Base-by-base conservation (phyloP, 2,888 invertebrate species). In the Drosophila trichaetosa region DNA sequence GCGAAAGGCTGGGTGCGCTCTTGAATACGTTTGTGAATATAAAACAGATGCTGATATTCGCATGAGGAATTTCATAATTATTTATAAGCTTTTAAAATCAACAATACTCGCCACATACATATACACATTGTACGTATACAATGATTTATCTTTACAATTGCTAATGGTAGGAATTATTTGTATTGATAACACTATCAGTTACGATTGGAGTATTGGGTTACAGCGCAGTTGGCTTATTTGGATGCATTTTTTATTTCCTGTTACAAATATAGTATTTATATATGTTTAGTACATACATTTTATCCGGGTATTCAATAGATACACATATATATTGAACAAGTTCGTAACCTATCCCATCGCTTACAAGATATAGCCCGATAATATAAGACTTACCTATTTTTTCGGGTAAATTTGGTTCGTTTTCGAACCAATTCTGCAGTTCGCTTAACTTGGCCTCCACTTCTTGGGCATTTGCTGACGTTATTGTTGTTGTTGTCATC, bases 391-490 rank as follows among this genome's bases (percentile, higher is more conserved):
- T 81, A 91, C 91, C 85, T 33, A 91, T 87, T 64, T 90, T 84
- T 57, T 83, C 75, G 4, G 91, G 91, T 54, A 91, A 72, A 68
- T 83, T 89, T 27, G 86, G 75, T 65, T 91, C 87, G 49, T 63
- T 69, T 57, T 83, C 80, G 57, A 92, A 91, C 91, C 91, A 91
- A 54, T 62, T 54, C 11, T 73, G 60, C 34, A 91, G 52, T 69
- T 87, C 82, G 18, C 72, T 57, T 13, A 90, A 57, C 79, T 81
- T 82, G 21, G 51, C 66, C 11, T 83, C 73, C 24, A 77, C 29
- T n/a, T 79, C 64, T 36, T 49, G 59, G 18, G n/a, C 65, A 52
- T 40, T 53, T 42, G 38, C 48, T 27, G 42, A 18, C 16, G 52
- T 11, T 27, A 31, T 51, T 46, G 13, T 46, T 40, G 61, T 48